phyloP scores from a whole-genome alignment of 64 coral and sea anemone species.

The Orbicella faveolata region DNA sequence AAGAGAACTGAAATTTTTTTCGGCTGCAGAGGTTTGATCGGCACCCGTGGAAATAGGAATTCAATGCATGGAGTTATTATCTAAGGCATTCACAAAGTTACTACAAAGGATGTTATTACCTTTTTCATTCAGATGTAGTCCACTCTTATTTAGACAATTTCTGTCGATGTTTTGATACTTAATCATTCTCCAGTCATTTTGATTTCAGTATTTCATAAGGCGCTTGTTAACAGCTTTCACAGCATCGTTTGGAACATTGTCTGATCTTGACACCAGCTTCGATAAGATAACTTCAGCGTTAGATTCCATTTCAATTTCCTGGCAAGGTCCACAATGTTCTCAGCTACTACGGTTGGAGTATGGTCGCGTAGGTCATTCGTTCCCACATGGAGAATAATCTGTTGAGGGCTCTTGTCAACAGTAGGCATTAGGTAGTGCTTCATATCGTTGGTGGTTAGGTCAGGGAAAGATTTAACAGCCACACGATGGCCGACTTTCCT shows the following conservation, averaged over 20 bases:
- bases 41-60: background rate
- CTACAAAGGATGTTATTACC: slow-evolving; percentile 5
- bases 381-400: no score
- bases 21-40: background rate
- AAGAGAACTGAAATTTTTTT: background rate
- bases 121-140: background rate
- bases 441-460: slow-evolving; percentile 32
- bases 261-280: background rate
- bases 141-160: background rate
- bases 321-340: no score
- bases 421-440: slow-evolving; percentile 34
- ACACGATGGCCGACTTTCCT: background rate
- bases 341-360: no score
- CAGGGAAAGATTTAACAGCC: background rate
- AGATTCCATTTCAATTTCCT: background rate
- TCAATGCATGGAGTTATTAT: background rate
- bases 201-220: no score
- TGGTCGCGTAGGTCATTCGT: no score
- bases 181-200: no score
- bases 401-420: slow-evolving; percentile 10
- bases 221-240: no score
- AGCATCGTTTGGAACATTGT: no score
- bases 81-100: slow-evolving; percentile 8
- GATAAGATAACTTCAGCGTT: background rate
- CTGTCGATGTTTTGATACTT: no score